Base-by-base conservation (phyloP, 2,888 invertebrate species). In the Chaetogeoica ovagalla region DNA sequence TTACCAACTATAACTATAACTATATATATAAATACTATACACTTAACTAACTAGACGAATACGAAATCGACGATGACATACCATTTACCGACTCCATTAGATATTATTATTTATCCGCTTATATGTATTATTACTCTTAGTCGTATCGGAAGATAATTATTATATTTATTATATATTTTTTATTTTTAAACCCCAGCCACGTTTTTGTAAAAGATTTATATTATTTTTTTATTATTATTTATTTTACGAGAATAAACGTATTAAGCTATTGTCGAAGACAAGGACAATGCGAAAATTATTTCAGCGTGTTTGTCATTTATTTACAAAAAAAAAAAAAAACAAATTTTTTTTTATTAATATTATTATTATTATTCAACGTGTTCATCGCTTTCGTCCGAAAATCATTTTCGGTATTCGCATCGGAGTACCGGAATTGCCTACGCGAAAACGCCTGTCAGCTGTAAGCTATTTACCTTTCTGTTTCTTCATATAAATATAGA, bases 141-240 rank as follows among this genome's bases (percentile, higher is more conserved):
- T 75, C 75, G 75, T 75, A 75, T 76, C 76, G 76, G 76, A 76
- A 48, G 52, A 76, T 43, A 30, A 76, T 59, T 76, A 76, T 76
- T 30, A 30, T 76, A 15, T 57, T 37, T 60, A 76, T 76, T 59
- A 15, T 75, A 68, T 66, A 43, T 66, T 30, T 66, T 30, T 30
- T 30, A 75, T 75, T 66, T 66, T 59, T 75, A 74, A 37, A 62
- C 62, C 43, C 43, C 43, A 7, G 13, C 48, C 48, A 9, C 48
- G 11, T 30, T 74, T 63, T 74, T 74, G 74, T 74, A 74, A 65
- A 55, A 37, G 21, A 74, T 65, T 74, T 65, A 30, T 74, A 63
- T 9, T 7, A 43, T 43, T 43, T 43, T 43, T 4, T 43, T 43
- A 9, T 43, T 43, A 9, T 65, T 65, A 65, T 69, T 62, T 62